phyloP scores from a whole-genome alignment of 2,888 invertebrate species.

The Apodemia mormo region DNA sequence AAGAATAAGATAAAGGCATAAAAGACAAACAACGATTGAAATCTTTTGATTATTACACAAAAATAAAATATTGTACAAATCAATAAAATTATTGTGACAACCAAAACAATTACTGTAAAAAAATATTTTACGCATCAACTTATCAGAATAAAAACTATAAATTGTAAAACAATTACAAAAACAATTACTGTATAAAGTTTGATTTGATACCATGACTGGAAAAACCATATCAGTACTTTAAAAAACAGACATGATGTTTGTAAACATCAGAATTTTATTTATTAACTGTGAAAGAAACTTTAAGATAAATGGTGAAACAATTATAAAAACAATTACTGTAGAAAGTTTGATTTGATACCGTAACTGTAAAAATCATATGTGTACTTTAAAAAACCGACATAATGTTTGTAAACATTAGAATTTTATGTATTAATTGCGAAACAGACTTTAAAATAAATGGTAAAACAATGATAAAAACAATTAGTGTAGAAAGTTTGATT shows the following conservation, averaged over 20 bases:
- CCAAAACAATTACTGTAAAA: neutral
- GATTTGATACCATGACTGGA: no score
- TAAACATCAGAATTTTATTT: neutral
- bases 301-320: no score
- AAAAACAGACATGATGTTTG: neutral
- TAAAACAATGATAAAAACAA: neutral
- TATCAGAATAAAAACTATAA: no score
- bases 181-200: no score
- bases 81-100: neutral
- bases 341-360: no score
- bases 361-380: neutral
- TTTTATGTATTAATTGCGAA: no score
- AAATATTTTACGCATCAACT: no score
- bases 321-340: no score
- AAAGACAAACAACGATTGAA: neutral
- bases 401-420: neutral
- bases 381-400: neutral
- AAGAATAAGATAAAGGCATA: constrained; percentile 1
- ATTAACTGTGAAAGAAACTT: no score
- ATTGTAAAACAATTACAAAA: no score
- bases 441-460: no score
- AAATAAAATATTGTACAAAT: neutral
- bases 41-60: neutral
- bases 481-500: neutral
- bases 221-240: neutral